Evolutionary conservation across 2,113 vertebrate genomes (phyloP), one percentile per base, ranked within the genome.

Genomic region (Aptenodytes patagonicus): DNA sequence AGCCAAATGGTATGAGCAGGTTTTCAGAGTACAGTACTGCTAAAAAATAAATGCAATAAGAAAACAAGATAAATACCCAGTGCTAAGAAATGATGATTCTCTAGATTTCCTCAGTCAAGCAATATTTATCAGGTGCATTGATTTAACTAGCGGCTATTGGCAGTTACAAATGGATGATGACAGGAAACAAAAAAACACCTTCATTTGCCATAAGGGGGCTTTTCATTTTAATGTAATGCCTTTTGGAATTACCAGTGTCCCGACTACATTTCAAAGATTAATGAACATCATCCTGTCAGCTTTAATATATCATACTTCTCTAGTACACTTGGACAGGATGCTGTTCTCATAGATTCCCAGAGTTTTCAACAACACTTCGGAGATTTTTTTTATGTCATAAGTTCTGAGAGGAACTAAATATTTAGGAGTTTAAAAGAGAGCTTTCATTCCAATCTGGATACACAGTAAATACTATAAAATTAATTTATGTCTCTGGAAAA

Each of bases 81-180:
- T 92, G 72, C 94, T 96, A 75, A 97, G 95, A 96, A 96, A 97
- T 92, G 90, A 96, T 90, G 94, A 96, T 97, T 91, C 90, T 89
- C 61, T 97, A 83, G 89, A 80, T 94, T 96, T 98, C 92, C 95
- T 84, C 94, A 87, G 90, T 88, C 94, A 91, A 96, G 96, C 80
- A 91, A 72, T 97, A 98, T 98, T 97, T 97, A 98, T 98, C 97
- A 98, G 95, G 82, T 93, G 88, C 97, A 98, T 98, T 97, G 97
- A 98, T 98, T 97, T 97, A 97, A 98, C 95, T 90, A 93, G 97
- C 34, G 55, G 97, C 97, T 97, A 98, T 97, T 94, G 97, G 96
- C 98, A 97, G 95, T 98, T 98, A 97, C 96, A 98, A 98, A 98
- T 98, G 96, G 97, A 98, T 97, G 96, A 95, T 96, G 97, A 97